Conservation (phyloP, 2,888 invertebrate species). For the Geotrupes spiniger region DNA sequence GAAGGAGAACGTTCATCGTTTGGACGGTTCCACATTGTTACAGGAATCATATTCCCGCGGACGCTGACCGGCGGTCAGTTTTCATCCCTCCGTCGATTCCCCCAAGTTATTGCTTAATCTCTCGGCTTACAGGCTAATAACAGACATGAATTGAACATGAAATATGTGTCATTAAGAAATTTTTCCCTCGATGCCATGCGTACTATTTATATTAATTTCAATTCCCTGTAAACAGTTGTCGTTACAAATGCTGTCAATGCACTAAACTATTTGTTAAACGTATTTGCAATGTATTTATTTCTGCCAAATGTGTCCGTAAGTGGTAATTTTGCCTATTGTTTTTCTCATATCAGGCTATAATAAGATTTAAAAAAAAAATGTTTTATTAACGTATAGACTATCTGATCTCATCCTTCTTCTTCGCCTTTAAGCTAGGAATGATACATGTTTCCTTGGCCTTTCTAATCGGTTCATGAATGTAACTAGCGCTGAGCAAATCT, state of each 20-base stretch:
- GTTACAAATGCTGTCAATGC: not conserved
- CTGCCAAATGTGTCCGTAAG: too few species aligned
- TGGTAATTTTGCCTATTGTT: too few species aligned
- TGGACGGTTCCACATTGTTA: conserved; percentile 4
- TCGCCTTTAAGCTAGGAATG: too few species aligned
- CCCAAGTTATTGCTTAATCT: conserved; percentile 50
- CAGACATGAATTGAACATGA: conserved; percentile 30
- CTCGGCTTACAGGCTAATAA: conserved; percentile 47
- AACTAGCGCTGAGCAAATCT: too few species aligned
- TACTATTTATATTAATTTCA: not conserved
- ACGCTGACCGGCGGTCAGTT: conserved; percentile 47
- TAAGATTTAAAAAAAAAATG: too few species aligned
- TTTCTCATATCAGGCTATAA: too few species aligned
- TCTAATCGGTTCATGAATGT: too few species aligned
- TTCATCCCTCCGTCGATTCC: conserved; percentile 41
- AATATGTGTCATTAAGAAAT: conserved; percentile 43
- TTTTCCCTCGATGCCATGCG: conserved; percentile 30
- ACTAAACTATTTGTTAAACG: too few species aligned
- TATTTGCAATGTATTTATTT: too few species aligned
- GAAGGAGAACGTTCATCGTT: conserved; percentile 1
- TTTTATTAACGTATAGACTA: too few species aligned
- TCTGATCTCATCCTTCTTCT: too few species aligned
- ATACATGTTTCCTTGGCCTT: too few species aligned
- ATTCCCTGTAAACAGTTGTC: not conserved
- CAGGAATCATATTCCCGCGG: conserved; percentile 18